These are phyloP conservation scores for Nesogale talazaci DNA, from an alignment of 2,113 vertebrate genomes.

Conservation along the genomic window DNA sequence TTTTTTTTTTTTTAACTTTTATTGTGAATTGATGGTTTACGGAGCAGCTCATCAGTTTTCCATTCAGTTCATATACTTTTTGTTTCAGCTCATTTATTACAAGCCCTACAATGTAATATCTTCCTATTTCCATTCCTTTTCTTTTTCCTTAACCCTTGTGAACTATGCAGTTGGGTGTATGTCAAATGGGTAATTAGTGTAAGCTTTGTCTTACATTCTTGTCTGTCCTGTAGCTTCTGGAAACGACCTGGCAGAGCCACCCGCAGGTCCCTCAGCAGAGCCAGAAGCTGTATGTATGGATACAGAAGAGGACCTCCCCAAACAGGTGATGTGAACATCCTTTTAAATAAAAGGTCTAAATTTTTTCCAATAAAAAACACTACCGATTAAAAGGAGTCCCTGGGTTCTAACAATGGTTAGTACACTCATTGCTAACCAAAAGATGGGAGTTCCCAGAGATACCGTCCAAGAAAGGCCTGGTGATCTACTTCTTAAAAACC, in stretches of 20 bases:
- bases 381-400: not conserved
- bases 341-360: slow-evolving; percentile 15
- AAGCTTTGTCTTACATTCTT: not conserved
- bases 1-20: no score
- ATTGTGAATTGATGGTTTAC: no score
- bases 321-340: slow-evolving; percentile 76
- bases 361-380: slow-evolving; percentile 21
- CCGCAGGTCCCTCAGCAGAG: slow-evolving; percentile 60
- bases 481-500: not conserved
- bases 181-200: no score
- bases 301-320: slow-evolving; percentile 47
- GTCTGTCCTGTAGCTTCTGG: slow-evolving; percentile 63
- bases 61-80: no score
- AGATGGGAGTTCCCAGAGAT: not conserved
- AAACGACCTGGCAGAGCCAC: slow-evolving; percentile 59
- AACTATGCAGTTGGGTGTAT: no score
- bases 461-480: not conserved
- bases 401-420: not conserved
- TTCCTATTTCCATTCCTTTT: no score
- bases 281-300: slow-evolving; percentile 42
- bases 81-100: no score
- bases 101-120: no score
- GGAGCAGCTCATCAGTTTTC: no score
- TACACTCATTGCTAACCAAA: not conserved
- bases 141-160: no score